Conservation (phyloP, 1,140 invertebrate genomes). For the Coenobita brevimanus region DNA sequence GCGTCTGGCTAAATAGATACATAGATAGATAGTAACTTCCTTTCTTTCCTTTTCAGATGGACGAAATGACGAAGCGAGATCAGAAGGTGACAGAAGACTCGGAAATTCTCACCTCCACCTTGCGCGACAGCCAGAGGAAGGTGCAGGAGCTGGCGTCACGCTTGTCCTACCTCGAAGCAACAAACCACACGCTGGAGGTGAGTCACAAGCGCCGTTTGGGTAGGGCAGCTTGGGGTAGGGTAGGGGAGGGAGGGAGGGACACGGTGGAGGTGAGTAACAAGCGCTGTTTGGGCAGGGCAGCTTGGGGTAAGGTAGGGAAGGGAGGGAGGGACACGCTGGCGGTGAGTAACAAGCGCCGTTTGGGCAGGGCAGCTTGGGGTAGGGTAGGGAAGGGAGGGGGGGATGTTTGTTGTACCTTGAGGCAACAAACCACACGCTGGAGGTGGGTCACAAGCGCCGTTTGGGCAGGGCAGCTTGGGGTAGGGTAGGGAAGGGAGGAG, state of each 20-base stretch:
- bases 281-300: too few species aligned
- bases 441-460: too few species aligned
- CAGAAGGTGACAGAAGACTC: conserved; percentile 29
- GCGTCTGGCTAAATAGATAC: too few species aligned
- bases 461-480: too few species aligned
- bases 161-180: conserved; percentile 84
- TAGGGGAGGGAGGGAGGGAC: too few species aligned
- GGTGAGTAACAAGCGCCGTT: too few species aligned
- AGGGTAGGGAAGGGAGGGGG: conserved; percentile 84
- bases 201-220: too few species aligned
- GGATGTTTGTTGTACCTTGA: conserved; percentile 85
- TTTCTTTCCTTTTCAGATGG: conserved; percentile 59
- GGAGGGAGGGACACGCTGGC: conserved; percentile 78
- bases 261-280: too few species aligned
- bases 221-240: too few species aligned
- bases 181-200: conserved; percentile 79
- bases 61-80: conserved; percentile 67
- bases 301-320: too few species aligned
- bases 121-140: conserved; percentile 80
- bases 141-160: conserved; percentile 83
- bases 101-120: conserved; percentile 42
- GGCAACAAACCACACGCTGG: conserved; percentile 79
- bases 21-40: too few species aligned
- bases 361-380: conserved; percentile 80
- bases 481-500: too few species aligned